Evolutionary conservation across 2,113 vertebrate species (phyloP), one percentile per base, ranked within the genome.

Genomic region (Podilymbus podiceps): DNA sequence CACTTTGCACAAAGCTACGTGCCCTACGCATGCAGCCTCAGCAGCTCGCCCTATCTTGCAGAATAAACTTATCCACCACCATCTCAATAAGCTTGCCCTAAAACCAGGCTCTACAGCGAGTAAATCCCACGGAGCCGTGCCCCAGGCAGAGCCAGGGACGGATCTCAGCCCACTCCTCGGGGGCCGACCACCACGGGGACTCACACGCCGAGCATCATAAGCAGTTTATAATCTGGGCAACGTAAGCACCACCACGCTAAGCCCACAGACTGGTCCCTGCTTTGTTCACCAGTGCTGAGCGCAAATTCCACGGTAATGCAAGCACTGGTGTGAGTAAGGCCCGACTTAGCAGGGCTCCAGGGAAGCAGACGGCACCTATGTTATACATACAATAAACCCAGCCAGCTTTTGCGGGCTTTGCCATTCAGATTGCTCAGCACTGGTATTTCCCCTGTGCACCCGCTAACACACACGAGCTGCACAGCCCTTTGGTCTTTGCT

Each of bases 141-240:
- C 72, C 42, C 46, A 2, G 68, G 62, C 53, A 75, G 60, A 53
- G 42, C 28, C 59, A 30, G 76, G 15, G 25, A 8, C 12, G n/a
- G 52, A 16, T 55, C 52, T 44, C 38, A 20, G 9, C 17, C 75
- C 3, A 0, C 20, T 68, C 24, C 64, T 47, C 46, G 15, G 13
- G 11, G 42, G 11, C 47, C 67, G 42, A 5, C 10, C 82, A 13
- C 11, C 4, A 0, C 25, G 10, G 73, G 38, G 33, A 15, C 52
- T 17, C 5, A 1, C n/a, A 24, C 2, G 1, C 16, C 0, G 5
- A 73, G 11, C 81, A 79, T 52, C 62, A 12, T 1, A 5, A 85
- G 62, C 87, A 52, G 40, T 38, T 88, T n/a, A 7, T 33, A 60
- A 49, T 24, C 33, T 2, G 24, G 64, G 73, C 73, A 77, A 5